A percentile compares a stretch with the other conserved stretches of the same genome.
Evolutionary conservation across 2,888 invertebrate species (phyloP).

Genomic region (Eucera pruinosa): DNA sequence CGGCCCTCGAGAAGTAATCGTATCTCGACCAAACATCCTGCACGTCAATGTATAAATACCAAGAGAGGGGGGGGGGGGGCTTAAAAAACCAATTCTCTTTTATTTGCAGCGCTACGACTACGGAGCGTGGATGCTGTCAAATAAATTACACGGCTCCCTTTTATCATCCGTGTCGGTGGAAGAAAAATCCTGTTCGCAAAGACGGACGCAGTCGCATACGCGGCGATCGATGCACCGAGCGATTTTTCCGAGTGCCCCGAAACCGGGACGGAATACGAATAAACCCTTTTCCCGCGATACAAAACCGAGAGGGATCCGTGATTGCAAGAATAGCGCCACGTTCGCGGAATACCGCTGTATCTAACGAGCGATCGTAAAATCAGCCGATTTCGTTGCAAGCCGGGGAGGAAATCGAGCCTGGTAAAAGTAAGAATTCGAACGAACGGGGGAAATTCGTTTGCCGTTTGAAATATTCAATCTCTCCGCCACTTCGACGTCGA

Average conservation of each 20-base stretch:
- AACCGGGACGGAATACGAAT: slow-evolving; percentile 24
- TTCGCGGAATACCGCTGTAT: slow-evolving; percentile 11
- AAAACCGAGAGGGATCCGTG: slow-evolving; percentile 4
- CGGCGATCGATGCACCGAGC: slow-evolving; percentile 42
- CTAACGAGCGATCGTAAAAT: slow-evolving; percentile 31
- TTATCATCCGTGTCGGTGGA: not conserved
- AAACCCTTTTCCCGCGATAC: slow-evolving; percentile 3
- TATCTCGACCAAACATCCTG: not conserved
- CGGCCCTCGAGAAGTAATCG: not conserved
- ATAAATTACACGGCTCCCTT: not conserved
- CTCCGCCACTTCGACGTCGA: too few relatives aligned
- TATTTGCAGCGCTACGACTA: not conserved
- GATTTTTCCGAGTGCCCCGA: slow-evolving; percentile 35
- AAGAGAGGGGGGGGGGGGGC: too few relatives aligned
- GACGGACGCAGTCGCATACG: slow-evolving; percentile 49
- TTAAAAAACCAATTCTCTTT: not conserved
- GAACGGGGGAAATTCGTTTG: not conserved
- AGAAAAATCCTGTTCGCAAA: slow-evolving; percentile 19
- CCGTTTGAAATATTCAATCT: not conserved
- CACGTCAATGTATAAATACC: not conserved
- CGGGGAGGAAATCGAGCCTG: not conserved
- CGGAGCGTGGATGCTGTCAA: not conserved
- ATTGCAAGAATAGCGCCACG: too few relatives aligned
- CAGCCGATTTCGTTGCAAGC: not conserved
- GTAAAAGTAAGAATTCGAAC: not conserved